Percentiles rank a stretch among this genome's conserved stretches.
Evolutionary conservation across 2,888 invertebrate species (phyloP).

Genomic region (Entomobrya multifasciata): DNA sequence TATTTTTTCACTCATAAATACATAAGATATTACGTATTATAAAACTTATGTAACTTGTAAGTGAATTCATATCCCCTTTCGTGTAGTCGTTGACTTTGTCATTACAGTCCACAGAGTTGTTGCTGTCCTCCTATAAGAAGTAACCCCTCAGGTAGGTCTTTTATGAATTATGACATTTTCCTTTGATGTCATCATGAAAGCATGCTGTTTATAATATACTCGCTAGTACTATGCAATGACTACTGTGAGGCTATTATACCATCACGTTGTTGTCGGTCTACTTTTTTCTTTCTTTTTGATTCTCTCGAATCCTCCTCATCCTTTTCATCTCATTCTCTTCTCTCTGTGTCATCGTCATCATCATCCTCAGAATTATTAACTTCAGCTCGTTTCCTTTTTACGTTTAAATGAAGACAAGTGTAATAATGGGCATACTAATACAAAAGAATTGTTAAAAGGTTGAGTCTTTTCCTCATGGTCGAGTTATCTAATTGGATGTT

Average conservation of each 20-base stretch:
- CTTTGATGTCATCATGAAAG: slow-evolving; percentile 67
- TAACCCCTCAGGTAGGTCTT: slow-evolving; percentile 69
- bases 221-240: neutral
- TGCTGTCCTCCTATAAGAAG: slow-evolving; percentile 3
- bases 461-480: slow-evolving; percentile 45
- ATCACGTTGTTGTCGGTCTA: slow-evolving; percentile 7
- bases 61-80: slow-evolving; percentile 33
- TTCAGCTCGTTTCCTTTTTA: slow-evolving; percentile 50
- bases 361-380: slow-evolving; percentile 48
- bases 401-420: slow-evolving; percentile 50
- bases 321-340: neutral
- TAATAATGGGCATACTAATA: slow-evolving; percentile 37
- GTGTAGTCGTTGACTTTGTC: slow-evolving; percentile 17
- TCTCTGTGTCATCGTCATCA: slow-evolving; percentile 17
- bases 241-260: neutral
- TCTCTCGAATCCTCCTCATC: slow-evolving; percentile 10
- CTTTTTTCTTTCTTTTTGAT: slow-evolving; percentile 27
- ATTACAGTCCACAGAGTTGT: neutral
- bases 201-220: slow-evolving; percentile 15
- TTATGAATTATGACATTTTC: slow-evolving; percentile 71
- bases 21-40: too few species aligned
- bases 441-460: slow-evolving; percentile 50
- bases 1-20: too few species aligned
- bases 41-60: neutral
- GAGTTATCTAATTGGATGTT: slow-evolving; percentile 49